Evolutionary conservation across 2,888 invertebrate species (phyloP).

Genomic region (Hecatera dysodea): DNA sequence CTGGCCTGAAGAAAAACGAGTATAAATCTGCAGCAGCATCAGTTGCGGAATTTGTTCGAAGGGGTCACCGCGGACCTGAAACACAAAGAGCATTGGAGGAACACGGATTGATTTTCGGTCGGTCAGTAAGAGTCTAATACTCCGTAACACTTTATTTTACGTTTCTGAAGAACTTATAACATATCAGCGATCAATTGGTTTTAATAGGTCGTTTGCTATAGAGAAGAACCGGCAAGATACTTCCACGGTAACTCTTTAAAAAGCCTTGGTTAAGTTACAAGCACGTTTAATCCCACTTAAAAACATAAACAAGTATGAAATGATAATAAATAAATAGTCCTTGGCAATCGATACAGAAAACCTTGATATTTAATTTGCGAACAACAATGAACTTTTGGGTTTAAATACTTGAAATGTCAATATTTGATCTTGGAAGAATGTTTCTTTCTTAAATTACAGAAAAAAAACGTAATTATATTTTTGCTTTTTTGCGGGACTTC

Average conservation of each 20-base stretch:
- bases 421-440: constrained; percentile 46
- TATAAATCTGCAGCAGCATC: too few relatives aligned
- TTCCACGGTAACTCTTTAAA: not conserved
- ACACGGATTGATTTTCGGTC: too few relatives aligned
- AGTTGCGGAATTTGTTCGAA: too few relatives aligned
- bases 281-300: not conserved
- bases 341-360: constrained; percentile 16
- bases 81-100: too few relatives aligned
- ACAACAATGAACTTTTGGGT: constrained; percentile 61
- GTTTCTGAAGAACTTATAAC: too few relatives aligned
- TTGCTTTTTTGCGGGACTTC: constrained; percentile 14
- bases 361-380: constrained; percentile 49
- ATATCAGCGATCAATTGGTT: too few relatives aligned
- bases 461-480: constrained; percentile 22
- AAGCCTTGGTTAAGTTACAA: not conserved
- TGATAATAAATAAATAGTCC: constrained; percentile 5
- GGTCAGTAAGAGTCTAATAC: too few relatives aligned
- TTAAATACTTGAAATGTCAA: constrained; percentile 61
- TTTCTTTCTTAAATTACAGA: constrained; percentile 14
- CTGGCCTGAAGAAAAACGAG: too few relatives aligned
- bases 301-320: constrained; percentile 3
- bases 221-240: not conserved
- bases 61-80: too few relatives aligned
- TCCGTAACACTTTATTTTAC: too few relatives aligned
- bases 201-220: not conserved